Evolutionary conservation across 2,888 invertebrate species (phyloP), one percentile per base, ranked within the genome.

Genomic region (Oligia latruncula): DNA sequence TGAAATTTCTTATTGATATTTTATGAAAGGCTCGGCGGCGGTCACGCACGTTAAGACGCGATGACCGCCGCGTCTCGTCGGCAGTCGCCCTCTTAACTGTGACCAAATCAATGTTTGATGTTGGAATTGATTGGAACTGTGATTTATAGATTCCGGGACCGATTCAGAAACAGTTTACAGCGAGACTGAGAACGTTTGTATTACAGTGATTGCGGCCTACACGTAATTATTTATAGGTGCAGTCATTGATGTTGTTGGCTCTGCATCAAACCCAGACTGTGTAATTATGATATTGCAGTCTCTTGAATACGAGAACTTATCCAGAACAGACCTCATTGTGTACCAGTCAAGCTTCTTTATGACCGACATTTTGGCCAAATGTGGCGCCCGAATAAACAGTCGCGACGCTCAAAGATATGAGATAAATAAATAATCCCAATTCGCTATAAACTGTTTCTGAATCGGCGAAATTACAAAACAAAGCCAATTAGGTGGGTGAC

Each of bases 41-140:
- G 91, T 92, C 92, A 93, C 91, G 92, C 90, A 89, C 90, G 82
- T 74, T 73, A 72, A 84, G 74, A 62, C 29, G 64, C 52, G 72
- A 76, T 58, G 68, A 72, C 65, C 67, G 74, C 72, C 71, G 73
- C 60, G 80, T 76, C 80, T 64, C 66, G 77, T 62, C 74, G 81
- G 70, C 81, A 74, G 71, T 62, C 68, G 23, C 65, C 68, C 79
- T 81, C 58, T 64, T 70, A 78, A 79, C 82, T 86, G 82, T 84
- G 83, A 89, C 88, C 77, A 79, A 88, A 83, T 80, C 85, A 78
- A 82, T 82, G 81, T 89, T 88, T 82, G 86, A 78, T 81, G 71
- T 81, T 74, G 62, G 75, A 87, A 85, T 88, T 85, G 84, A 84
- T 83, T 82, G 78, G 73, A 71, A 74, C 68, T 78, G 78, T 80